A percentile compares a stretch with the other conserved stretches of the same genome.
These are phyloP conservation scores for Anarsia innoxiella DNA, from an alignment of 2,888 invertebrate species.

Conservation along the genomic window DNA sequence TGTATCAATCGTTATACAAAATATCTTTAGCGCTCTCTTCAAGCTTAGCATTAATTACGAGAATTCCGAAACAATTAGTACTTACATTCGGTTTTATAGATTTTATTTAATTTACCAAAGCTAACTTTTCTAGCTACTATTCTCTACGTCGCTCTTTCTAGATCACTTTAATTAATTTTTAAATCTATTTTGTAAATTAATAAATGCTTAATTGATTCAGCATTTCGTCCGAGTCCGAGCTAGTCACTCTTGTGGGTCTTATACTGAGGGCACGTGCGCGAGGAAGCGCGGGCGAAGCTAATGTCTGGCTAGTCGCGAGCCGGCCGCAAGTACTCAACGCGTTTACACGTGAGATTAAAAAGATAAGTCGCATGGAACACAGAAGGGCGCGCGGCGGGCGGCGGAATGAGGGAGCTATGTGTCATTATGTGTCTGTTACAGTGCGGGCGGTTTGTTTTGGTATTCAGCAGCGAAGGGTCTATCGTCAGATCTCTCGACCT, in stretches of 20 bases:
- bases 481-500: conserved; percentile 70
- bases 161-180: conserved; percentile 43
- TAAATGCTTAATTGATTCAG: conserved; percentile 58
- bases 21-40: conserved; percentile 62
- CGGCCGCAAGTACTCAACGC: conserved; percentile 11
- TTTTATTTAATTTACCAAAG: conserved; percentile 35
- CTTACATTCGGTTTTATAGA: conserved; percentile 24
- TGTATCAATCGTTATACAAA: conserved; percentile 70
- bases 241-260: conserved; percentile 25
- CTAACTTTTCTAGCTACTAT: conserved; percentile 55
- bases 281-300: conserved; percentile 22
- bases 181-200: conserved; percentile 45
- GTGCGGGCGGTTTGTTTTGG: conserved; percentile 53
- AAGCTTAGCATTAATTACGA: conserved; percentile 53
- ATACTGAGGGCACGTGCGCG: conserved; percentile 21
- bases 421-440: too few relatives aligned
- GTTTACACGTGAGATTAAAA: not conserved
- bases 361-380: conserved; percentile 5
- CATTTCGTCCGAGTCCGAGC: conserved; percentile 41
- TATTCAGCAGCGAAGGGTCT: conserved; percentile 60
- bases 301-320: conserved; percentile 9
- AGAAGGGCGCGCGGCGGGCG: conserved; percentile 19
- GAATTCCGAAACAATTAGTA: conserved; percentile 38
- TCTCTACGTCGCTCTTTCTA: conserved; percentile 48
- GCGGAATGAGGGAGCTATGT: conserved; percentile 39